Evolutionary conservation across 2,113 vertebrate genomes (phyloP).

Genomic region (Nicator chloris): DNA sequence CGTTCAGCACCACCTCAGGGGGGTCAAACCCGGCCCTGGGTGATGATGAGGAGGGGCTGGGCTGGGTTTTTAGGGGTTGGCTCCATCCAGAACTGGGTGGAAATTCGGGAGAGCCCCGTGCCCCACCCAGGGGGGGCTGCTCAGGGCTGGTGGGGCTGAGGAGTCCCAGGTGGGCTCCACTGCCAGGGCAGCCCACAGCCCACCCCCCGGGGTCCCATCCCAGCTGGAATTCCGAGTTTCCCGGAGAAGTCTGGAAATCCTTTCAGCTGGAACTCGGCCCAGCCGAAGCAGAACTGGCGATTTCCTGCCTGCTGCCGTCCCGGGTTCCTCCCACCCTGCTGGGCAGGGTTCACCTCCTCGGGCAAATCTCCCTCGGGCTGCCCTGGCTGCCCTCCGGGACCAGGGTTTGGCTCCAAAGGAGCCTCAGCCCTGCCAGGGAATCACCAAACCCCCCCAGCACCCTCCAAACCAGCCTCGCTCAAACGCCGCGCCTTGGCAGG

Average conservation of each 20-base stretch:
- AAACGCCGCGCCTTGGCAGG: accelerated
- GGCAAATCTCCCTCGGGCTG: neutral
- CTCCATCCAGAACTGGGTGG: accelerated
- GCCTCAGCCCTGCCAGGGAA: neutral
- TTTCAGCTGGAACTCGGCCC: neutral
- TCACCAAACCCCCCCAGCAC: neutral
- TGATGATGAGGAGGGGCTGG: accelerated
- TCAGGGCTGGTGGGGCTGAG: accelerated
- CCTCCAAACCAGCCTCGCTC: accelerated
- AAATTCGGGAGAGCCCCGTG: accelerated
- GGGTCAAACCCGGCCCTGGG: accelerated
- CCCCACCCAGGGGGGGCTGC: accelerated
- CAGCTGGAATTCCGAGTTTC: accelerated
- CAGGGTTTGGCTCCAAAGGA: neutral
- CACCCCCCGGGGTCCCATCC: accelerated
- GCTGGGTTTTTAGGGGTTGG: accelerated
- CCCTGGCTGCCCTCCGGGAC: neutral
- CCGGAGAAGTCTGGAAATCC: neutral
- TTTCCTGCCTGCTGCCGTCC: neutral
- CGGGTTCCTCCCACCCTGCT: neutral
- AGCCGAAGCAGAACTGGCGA: neutral
- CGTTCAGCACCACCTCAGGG: accelerated
- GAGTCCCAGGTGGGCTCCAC: accelerated
- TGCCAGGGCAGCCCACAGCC: neutral
- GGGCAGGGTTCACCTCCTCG: no score